Percentiles rank a stretch among this genome's conserved stretches.
Evolutionary conservation across 2,113 vertebrate species (phyloP).

Genomic region (Mustela lutreola): DNA sequence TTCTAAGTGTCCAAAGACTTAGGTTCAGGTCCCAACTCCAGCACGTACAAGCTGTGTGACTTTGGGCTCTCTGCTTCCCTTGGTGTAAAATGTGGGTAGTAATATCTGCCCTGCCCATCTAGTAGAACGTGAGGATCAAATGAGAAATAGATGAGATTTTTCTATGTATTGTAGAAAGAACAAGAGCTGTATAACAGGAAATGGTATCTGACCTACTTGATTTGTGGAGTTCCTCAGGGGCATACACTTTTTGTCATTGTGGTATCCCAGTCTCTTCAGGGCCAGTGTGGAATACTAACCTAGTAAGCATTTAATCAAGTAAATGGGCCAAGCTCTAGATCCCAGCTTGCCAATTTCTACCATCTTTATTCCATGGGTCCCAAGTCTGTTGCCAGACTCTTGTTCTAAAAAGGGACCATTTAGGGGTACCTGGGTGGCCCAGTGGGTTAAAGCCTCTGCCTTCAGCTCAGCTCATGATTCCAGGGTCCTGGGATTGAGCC

Average conservation of each 20-base stretch:
- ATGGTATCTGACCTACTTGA: not conserved
- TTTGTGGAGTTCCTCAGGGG: rapidly evolving
- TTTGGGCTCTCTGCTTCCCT: not conserved
- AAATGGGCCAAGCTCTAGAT: not conserved
- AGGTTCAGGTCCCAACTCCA: not conserved
- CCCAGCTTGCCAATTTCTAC: too few species aligned
- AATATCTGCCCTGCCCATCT: not conserved
- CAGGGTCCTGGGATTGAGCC: too few species aligned
- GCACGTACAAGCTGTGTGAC: rapidly evolving
- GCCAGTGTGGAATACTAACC: rapidly evolving
- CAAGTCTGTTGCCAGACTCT: not conserved
- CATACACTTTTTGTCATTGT: rapidly evolving
- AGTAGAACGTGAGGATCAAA: rapidly evolving
- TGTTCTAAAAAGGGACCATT: not conserved
- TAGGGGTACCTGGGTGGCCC: not conserved
- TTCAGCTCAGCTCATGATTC: too few species aligned
- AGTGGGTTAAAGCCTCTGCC: too few species aligned
- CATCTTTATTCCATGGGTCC: not conserved
- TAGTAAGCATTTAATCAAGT: too few species aligned
- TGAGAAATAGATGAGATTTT: not conserved
- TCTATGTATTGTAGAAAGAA: not conserved
- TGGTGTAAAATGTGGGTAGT: not conserved
- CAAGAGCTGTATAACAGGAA: not conserved
- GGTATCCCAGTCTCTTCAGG: rapidly evolving
- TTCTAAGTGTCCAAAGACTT: not conserved